Evolutionary conservation across 2,888 invertebrate genomes (phyloP).

Genomic region (Hetaerina titia): DNA sequence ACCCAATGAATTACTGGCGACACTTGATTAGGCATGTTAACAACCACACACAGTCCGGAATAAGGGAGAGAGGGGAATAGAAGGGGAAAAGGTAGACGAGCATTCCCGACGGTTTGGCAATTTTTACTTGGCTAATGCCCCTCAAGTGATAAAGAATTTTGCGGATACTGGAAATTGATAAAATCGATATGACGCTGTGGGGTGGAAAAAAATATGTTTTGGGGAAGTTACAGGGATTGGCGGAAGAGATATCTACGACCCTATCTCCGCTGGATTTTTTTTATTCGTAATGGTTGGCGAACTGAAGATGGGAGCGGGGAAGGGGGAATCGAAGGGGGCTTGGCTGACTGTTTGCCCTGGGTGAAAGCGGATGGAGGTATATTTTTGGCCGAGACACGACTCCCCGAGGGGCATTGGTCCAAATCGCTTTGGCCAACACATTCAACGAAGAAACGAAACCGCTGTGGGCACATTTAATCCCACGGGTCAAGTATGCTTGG

Average conservation of each 20-base stretch:
- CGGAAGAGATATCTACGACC: not conserved
- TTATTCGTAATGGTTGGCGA: not conserved
- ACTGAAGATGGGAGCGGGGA: not conserved
- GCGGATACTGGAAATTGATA: not conserved
- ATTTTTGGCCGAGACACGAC: not conserved
- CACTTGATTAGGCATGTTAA: no score
- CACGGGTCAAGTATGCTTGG: not conserved
- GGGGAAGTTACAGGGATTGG: not conserved
- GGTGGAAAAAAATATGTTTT: not conserved
- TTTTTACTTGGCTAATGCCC: not conserved
- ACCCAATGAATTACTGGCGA: no score
- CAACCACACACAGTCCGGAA: no score
- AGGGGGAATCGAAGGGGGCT: no score
- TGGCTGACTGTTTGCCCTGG: not conserved
- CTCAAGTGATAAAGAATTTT: not conserved
- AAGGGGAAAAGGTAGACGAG: no score
- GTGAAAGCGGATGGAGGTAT: not conserved
- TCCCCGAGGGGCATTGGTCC: conserved; percentile 23
- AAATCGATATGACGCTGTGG: not conserved
- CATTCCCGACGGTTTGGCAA: no score
- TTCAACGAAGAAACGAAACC: conserved; percentile 29
- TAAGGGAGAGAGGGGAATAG: no score
- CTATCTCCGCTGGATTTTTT: not conserved
- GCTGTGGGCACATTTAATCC: conserved; percentile 43
- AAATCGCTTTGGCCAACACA: conserved; percentile 57